Base-by-base conservation (phyloP, 2,113 vertebrate genomes). In the Trachemys scripta region DNA sequence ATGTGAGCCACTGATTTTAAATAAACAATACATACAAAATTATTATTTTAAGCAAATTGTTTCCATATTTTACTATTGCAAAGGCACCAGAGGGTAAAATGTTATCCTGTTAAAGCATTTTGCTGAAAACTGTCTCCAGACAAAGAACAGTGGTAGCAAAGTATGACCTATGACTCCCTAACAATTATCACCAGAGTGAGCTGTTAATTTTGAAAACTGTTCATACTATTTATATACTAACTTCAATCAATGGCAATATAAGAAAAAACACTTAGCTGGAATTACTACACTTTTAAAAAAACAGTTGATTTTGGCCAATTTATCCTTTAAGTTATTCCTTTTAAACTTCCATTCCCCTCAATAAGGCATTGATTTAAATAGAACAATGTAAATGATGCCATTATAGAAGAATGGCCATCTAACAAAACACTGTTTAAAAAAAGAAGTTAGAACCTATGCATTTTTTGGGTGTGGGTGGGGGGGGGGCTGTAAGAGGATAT, bases 141-240 rank as follows among this genome's bases (percentile, higher is more conserved):
- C 76, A 80, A 92, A 88, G 75, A 79, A 22, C 56, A 93, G 29
- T 10, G 2, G 3, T 0, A 6, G 78, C 56, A 96, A 95, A 94
- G 92, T 96, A 89, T 90, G 92, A 96, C 86, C 95, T 96, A 89
- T 53, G 92, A 35, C 49, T 84, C 47, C 84, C 91, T 47, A 89
- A 51, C 88, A 95, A 92, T 89, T 84, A 89, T 86, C 83, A 91
- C 87, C 95, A 86, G 42, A 65, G 5, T 81, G 49, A 96, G 79
- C 93, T 88, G 92, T 42, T 96, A 96, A 95, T 91, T 31, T 80
- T 65, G 85, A 95, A 97, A 95, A 89, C 92, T 92, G 87, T 93
- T 72, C 65, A 72, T n/a, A 38, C n/a, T 72, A 19, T 22, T 38
- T 72, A 72, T n/a, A 72, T 20, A 72, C 4, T 80, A 95, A 88